A percentile compares a stretch with the other conserved stretches of the same genome.
These are phyloP conservation scores for Zaprionus ornatus DNA, from an alignment of 1,140 invertebrate genomes.

Conservation along the genomic window DNA sequence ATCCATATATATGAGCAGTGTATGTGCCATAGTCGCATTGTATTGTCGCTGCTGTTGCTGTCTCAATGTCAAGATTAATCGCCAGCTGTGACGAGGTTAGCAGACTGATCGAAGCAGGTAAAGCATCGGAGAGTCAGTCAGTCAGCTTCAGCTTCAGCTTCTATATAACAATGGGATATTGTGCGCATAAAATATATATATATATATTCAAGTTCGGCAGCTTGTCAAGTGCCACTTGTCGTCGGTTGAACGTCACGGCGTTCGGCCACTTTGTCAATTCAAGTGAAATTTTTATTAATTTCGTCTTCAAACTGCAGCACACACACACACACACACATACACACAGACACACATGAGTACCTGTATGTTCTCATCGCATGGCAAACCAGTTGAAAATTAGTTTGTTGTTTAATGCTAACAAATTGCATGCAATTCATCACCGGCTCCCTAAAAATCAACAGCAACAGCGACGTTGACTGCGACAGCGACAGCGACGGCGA, in stretches of 20 bases:
- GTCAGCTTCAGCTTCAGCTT: slow-evolving; percentile 39
- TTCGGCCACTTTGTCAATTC: slow-evolving; percentile 82
- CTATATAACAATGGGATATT: slow-evolving; percentile 77
- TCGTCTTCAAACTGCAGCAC: slow-evolving; percentile 72
- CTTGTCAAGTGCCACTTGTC: slow-evolving; percentile 82
- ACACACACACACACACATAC: slow-evolving; percentile 31
- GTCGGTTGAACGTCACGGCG: slow-evolving; percentile 81
- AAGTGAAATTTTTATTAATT: slow-evolving; percentile 83
- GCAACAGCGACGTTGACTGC: background rate
- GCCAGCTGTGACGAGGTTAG: slow-evolving; percentile 76
- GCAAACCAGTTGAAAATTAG: slow-evolving; percentile 60
- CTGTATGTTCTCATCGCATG: slow-evolving; percentile 60
- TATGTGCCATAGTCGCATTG: background rate
- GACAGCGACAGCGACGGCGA: background rate
- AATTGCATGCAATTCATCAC: slow-evolving; percentile 78
- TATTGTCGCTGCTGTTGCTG: slow-evolving; percentile 30
- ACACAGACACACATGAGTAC: slow-evolving; percentile 19
- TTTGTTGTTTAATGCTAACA: slow-evolving; percentile 76
- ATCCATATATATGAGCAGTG: background rate
- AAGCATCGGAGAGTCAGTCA: slow-evolving; percentile 23
- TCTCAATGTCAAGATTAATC: slow-evolving; percentile 81
- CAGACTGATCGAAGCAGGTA: slow-evolving; percentile 52
- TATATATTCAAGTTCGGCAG: slow-evolving; percentile 78
- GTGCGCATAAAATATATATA: slow-evolving; percentile 44
- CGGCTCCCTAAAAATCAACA: slow-evolving; percentile 41